Base-by-base conservation (phyloP, 2,113 vertebrate genomes). In the Trochalopteron elliotii region DNA sequence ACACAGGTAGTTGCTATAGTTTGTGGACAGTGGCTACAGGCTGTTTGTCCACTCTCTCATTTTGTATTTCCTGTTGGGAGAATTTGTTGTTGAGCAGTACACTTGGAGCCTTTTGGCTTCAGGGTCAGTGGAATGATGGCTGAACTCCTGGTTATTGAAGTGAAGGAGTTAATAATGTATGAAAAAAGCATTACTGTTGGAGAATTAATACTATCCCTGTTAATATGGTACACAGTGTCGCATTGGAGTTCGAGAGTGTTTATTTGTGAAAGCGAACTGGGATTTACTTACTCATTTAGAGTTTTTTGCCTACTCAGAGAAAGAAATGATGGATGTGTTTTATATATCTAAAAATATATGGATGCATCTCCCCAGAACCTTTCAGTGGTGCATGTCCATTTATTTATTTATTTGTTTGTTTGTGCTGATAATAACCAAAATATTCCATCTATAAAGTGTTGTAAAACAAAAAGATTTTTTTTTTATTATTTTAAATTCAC, bases 311-410 rank as follows among this genome's bases (percentile, higher is more conserved):
- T 68, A 10, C 9, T 89, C 16, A 42, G 40, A 80, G 21, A 70
- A 70, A 79, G 17, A 78, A 77, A 33, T 10, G 0, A 30, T 61
- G 8, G 14, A 3, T 49, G 2, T 45, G 17, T 40, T 45, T 74
- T 65, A 31, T 23, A 4, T 37, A 14, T 14, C 9, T 56, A 12
- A 52, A 40, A 31, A 52, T 24, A n/a, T 1, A 24, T 16, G 1
- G 20, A 5, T n/a, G 8, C 0, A 45, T 3, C 8, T 31, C 4
- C 3, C 7, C 5, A 7, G 8, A 7, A 8, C 5, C 13, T 52
- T 11, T 52, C 19, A 64, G 47, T 24, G 12, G 2, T 64, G 11
- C n/a, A 16, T 84, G 18, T 44, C 9, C 10, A 57, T n/a, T 16
- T 37, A 15, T 24, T 7, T 37, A 19, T 47, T 30, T 42, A 15